These are phyloP conservation scores for Timema cristinae DNA, from an alignment of 2,888 invertebrate species.

Conservation along the genomic window DNA sequence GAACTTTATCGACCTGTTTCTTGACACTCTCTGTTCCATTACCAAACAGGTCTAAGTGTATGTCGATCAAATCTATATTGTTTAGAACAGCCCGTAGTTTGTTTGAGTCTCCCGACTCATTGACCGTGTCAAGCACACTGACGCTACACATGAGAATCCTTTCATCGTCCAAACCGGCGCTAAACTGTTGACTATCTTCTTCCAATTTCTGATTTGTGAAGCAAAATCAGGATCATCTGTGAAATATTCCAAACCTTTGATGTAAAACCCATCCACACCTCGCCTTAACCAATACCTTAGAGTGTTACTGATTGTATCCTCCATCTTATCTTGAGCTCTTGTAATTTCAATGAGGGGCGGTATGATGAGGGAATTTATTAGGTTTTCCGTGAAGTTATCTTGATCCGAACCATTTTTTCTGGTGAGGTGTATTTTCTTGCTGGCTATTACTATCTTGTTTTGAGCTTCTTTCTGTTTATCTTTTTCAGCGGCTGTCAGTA, in stretches of 20 bases:
- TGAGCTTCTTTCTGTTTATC: no score
- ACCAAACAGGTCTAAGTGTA: conserved; percentile 54
- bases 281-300: conserved; percentile 65
- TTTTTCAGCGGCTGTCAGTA: conserved; percentile 35
- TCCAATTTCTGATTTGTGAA: conserved; percentile 62
- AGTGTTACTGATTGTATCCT: conserved; percentile 51
- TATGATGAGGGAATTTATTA: background rate
- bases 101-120: conserved; percentile 45
- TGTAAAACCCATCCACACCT: conserved; percentile 85
- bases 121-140: conserved; percentile 49
- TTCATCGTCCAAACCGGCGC: conserved; percentile 38
- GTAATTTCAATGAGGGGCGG: conserved; percentile 12
- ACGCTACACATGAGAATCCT: conserved; percentile 65
- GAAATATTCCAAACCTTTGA: conserved; percentile 71
- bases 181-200: conserved; percentile 47
- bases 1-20: conserved; percentile 54
- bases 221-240: conserved; percentile 57
- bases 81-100: conserved; percentile 55
- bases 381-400: conserved; percentile 8
- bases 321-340: background rate
- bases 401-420: conserved; percentile 14
- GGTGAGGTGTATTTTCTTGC: no score
- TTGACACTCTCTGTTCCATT: conserved; percentile 57
- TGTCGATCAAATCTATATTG: conserved; percentile 67
- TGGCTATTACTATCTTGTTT: no score